Evolutionary conservation across 2,797 vertebrate genomes (phyloP).

Genomic region (Typhlichthys eigenmanni): DNA sequence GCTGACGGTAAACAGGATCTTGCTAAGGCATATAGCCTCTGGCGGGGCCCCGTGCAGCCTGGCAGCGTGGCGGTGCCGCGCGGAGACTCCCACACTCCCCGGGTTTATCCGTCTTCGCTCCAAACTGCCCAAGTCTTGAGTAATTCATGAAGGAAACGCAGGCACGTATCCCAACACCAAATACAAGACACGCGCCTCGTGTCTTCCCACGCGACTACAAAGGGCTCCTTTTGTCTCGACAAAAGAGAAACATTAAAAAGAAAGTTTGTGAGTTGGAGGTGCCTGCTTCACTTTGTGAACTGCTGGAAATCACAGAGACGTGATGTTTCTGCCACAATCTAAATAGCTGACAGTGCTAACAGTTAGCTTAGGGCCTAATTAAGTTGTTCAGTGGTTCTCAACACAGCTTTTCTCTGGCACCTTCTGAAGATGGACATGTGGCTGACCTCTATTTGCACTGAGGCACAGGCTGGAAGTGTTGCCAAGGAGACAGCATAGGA

Average conservation of each 20-base stretch:
- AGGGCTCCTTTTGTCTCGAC: slow-evolving; percentile 74
- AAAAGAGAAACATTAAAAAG: slow-evolving; percentile 60
- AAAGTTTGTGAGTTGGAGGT: slow-evolving; percentile 39
- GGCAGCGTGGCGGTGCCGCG: slow-evolving; percentile 49
- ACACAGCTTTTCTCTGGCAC: slow-evolving; percentile 36
- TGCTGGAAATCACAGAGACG: slow-evolving; percentile 34
- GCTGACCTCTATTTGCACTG: slow-evolving; percentile 22
- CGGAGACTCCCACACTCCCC: slow-evolving; percentile 56
- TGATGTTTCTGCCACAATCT: slow-evolving; percentile 10
- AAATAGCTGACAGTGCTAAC: slow-evolving; percentile 11
- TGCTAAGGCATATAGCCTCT: slow-evolving; percentile 84
- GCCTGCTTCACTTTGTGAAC: slow-evolving; percentile 52
- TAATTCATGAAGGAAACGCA: slow-evolving; percentile 77
- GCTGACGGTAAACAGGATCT: slow-evolving; percentile 85
- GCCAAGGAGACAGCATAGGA: slow-evolving; percentile 9
- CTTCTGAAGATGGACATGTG: not conserved
- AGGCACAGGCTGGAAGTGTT: not conserved
- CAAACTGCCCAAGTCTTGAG: slow-evolving; percentile 69
- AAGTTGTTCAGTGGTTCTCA: slow-evolving; percentile 20
- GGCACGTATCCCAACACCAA: slow-evolving; percentile 72
- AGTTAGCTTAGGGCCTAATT: slow-evolving; percentile 25
- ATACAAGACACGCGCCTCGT: slow-evolving; percentile 77
- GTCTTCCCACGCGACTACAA: slow-evolving; percentile 76
- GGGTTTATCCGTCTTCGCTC: slow-evolving; percentile 60
- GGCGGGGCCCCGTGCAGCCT: slow-evolving; percentile 71